Conservation (phyloP, 2,888 invertebrate species). For the Drosophila anomalata region DNA sequence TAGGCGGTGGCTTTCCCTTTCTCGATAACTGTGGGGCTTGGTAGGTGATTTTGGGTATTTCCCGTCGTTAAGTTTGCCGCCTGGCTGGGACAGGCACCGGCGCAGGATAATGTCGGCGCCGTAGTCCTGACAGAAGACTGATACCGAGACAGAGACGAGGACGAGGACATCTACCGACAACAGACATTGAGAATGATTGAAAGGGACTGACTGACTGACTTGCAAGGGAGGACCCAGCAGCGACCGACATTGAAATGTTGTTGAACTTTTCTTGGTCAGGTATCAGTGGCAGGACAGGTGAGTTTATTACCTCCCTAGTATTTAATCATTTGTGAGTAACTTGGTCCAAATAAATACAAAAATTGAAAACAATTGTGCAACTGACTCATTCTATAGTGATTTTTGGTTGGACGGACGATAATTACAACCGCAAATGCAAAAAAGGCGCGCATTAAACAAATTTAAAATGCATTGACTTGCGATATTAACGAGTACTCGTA, state of each 20-base stretch:
- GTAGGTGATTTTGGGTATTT: constrained; percentile 49
- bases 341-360: constrained; percentile 11
- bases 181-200: constrained; percentile 52
- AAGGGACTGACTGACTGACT: constrained; percentile 5
- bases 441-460: constrained; percentile 66
- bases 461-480: constrained; percentile 74
- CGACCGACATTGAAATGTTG: constrained; percentile 72
- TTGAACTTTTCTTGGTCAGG: constrained; percentile 57
- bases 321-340: constrained; percentile 46
- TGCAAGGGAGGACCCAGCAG: constrained; percentile 27
- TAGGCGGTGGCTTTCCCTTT: constrained; percentile 1
- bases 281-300: constrained; percentile 12
- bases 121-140: constrained; percentile 25
- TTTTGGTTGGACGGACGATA: constrained; percentile 52
- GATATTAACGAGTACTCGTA: constrained; percentile 61
- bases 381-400: constrained; percentile 9
- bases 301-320: constrained; percentile 27
- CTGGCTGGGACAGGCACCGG: constrained; percentile 30
- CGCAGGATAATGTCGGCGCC: constrained; percentile 57
- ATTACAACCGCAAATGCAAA: constrained; percentile 67
- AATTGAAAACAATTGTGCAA: neutral
- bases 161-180: constrained; percentile 22
- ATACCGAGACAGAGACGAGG: constrained; percentile 12
- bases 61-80: constrained; percentile 55
- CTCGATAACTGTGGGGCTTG: neutral